phyloP scores from a whole-genome alignment of 2,797 vertebrate genomes.

The Holocentrus rufus region DNA sequence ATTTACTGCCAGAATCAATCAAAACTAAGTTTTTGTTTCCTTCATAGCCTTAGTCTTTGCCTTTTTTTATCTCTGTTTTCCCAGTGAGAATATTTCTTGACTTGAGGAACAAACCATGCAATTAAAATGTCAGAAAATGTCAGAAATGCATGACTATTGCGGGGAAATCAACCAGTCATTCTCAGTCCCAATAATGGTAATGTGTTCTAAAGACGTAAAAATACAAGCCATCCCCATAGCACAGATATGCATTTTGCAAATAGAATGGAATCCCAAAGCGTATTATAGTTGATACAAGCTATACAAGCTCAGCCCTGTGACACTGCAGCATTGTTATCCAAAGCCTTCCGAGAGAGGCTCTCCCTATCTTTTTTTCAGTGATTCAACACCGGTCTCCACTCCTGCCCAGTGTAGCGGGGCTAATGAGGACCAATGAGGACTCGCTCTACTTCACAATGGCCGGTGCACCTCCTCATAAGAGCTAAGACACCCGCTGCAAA shows the following conservation, averaged over 20 bases:
- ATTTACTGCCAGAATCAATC: constrained; percentile 9
- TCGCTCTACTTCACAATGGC: constrained; percentile 57
- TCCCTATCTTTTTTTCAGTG: constrained; percentile 19
- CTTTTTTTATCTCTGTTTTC: neutral
- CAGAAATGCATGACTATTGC: too few species aligned
- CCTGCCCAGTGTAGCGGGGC: constrained; percentile 47
- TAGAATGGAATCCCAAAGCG: neutral
- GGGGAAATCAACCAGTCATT: neutral
- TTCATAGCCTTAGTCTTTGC: neutral
- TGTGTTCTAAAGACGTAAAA: neutral
- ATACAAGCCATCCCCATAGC: neutral
- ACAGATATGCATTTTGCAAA: neutral
- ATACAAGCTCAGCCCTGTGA: constrained; percentile 3
- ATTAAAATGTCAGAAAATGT: too few species aligned
- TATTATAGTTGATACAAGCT: neutral
- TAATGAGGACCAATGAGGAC: constrained; percentile 63
- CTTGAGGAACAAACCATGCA: too few species aligned
- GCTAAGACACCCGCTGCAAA: constrained; percentile 21
- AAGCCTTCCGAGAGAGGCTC: constrained; percentile 29
- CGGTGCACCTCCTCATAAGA: constrained; percentile 45
- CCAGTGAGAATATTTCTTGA: neutral
- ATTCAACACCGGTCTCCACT: constrained; percentile 39
- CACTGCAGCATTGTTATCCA: neutral
- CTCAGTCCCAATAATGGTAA: neutral
- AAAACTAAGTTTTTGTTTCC: too few species aligned